Percentiles rank a stretch among this genome's conserved stretches.
Conservation (phyloP, 2,113 vertebrate species). For the Nerophis lumbriciformis region DNA sequence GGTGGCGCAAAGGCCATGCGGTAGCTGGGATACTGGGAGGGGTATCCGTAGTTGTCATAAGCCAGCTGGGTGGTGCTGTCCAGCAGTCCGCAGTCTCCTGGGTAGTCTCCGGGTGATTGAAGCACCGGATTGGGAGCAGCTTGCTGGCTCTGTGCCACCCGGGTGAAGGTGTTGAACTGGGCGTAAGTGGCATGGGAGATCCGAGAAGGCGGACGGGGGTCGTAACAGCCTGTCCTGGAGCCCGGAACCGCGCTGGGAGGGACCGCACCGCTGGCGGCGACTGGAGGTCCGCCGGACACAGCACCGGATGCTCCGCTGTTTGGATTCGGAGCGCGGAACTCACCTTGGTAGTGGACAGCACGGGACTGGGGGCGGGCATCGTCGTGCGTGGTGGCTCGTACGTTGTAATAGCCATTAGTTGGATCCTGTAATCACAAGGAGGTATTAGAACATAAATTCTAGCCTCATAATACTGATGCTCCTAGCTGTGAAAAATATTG, state of each 20-base stretch:
- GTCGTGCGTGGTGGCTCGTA: conserved; percentile 83
- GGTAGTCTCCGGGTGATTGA: conserved; percentile 65
- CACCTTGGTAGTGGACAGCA: conserved; percentile 79
- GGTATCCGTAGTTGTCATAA: conserved; percentile 84
- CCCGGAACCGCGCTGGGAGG: conserved; percentile 46
- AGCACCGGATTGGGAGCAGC: conserved; percentile 56
- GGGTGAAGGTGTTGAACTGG: conserved; percentile 84
- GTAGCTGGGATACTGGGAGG: conserved; percentile 77
- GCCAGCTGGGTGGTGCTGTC: conserved; percentile 80
- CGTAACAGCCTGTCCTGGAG: conserved; percentile 75
- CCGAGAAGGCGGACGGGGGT: conserved; percentile 81
- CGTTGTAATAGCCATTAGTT: conserved; percentile 95
- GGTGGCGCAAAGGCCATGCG: conserved; percentile 81
- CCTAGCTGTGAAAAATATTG: no score
- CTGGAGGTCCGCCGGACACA: conserved; percentile 39
- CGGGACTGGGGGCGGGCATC: conserved; percentile 80
- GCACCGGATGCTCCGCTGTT: conserved; percentile 49
- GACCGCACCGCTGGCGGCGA: conserved; percentile 38
- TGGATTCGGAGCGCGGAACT: conserved; percentile 76
- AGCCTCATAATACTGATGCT: neutral
- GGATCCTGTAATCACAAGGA: conserved; percentile 76
- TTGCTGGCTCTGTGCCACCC: conserved; percentile 58
- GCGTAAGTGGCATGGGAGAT: conserved; percentile 89
- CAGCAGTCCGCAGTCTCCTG: conserved; percentile 69
- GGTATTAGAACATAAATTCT: neutral